A percentile compares a stretch with the other conserved stretches of the same genome.
phyloP scores from a whole-genome alignment of 2,113 vertebrate species.

The Ancistrus triradiatus region DNA sequence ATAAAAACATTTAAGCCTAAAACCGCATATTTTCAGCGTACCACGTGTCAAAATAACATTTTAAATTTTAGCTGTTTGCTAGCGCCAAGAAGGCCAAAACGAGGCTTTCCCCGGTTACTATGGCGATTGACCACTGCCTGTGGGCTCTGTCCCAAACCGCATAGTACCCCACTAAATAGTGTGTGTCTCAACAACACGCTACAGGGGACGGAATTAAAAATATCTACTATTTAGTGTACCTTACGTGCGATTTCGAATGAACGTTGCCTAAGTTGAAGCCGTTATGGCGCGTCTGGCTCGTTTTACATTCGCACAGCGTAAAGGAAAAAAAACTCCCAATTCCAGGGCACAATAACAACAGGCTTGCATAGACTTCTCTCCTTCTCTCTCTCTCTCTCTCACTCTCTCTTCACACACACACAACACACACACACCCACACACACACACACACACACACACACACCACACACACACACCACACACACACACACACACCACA shows the following conservation, averaged over 20 bases:
- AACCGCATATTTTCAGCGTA: too few species aligned
- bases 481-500: too few species aligned
- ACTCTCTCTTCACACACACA: too few species aligned
- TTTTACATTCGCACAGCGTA: constrained; percentile 1
- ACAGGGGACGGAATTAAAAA: too few species aligned
- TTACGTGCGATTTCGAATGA: neutral
- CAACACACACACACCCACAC: too few species aligned
- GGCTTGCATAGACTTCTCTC: too few species aligned
- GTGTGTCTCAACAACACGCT: neutral
- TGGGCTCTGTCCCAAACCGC: constrained; percentile 5
- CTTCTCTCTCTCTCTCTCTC: too few species aligned
- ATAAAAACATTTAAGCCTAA: too few species aligned
- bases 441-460: too few species aligned
- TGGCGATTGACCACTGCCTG: constrained; percentile 13
- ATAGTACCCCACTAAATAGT: neutral
- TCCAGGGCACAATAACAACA: constrained; percentile 3
- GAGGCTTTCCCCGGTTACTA: constrained; percentile 6
- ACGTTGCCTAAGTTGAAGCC: constrained; percentile 16
- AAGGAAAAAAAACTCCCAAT: constrained; percentile 8
- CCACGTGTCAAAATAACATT: too few species aligned
- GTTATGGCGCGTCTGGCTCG: constrained; percentile 6
- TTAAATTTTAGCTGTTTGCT: too few species aligned
- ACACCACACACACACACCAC: too few species aligned
- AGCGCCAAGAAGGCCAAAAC: neutral
- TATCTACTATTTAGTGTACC: neutral